These are phyloP conservation scores for Mastomys coucha DNA, from an alignment of 2,113 vertebrate genomes.

Conservation along the genomic window DNA sequence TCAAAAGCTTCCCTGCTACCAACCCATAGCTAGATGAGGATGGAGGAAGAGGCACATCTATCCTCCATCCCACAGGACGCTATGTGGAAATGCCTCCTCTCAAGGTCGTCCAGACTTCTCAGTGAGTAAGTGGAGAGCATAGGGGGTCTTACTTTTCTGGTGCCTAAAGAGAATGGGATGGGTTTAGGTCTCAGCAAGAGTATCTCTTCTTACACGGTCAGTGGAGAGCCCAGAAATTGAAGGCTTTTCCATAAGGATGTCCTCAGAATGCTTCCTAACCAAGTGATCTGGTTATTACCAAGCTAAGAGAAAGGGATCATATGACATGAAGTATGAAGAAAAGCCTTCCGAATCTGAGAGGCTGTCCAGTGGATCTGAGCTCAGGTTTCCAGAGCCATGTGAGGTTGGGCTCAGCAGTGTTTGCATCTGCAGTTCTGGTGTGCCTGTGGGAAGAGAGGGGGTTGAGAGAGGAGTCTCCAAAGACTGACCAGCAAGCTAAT, in stretches of 20 bases:
- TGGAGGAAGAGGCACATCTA: not conserved
- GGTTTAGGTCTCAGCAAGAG: not conserved
- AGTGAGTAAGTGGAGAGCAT: not conserved
- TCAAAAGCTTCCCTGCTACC: not conserved
- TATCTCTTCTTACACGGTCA: not conserved
- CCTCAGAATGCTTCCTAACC: not conserved
- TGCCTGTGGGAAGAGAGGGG: not conserved
- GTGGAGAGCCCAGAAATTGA: not conserved
- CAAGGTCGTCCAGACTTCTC: not conserved
- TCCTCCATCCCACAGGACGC: no score
- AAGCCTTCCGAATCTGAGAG: not conserved
- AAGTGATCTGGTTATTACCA: not conserved
- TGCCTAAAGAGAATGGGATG: not conserved
- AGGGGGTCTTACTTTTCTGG: not conserved
- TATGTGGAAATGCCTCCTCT: not conserved
- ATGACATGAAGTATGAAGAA: not conserved
- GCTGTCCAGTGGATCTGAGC: not conserved
- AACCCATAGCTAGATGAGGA: not conserved
- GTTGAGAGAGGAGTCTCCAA: not conserved
- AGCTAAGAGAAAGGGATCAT: not conserved
- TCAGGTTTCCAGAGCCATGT: not conserved
- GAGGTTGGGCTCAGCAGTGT: no score
- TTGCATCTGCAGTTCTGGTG: not conserved
- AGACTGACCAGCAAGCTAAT: not conserved
- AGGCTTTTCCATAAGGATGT: not conserved